These are phyloP conservation scores for Drosophila colorata DNA, from an alignment of 2,888 invertebrate species.

Conservation along the genomic window DNA sequence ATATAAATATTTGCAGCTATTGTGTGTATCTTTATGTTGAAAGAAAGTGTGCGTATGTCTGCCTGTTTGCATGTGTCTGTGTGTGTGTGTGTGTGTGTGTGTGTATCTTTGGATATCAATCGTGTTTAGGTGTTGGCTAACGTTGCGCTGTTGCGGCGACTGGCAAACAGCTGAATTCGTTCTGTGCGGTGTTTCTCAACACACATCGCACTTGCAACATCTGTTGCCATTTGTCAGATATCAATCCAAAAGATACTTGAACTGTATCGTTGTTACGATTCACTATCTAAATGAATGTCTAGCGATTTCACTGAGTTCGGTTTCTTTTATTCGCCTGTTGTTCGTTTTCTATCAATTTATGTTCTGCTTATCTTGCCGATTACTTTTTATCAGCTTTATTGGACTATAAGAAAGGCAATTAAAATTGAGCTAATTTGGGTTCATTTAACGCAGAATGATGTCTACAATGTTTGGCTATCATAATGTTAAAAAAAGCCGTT, in stretches of 20 bases:
- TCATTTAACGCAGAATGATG: no score
- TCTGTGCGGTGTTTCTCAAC: conserved; percentile 16
- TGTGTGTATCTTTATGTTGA: conserved; percentile 39
- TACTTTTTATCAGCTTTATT: background rate
- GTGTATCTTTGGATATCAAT: conserved; percentile 41
- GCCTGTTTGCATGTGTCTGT: background rate
- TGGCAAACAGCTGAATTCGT: conserved; percentile 31
- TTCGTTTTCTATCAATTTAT: no score
- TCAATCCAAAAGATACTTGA: no score
- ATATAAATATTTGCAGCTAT: conserved; percentile 6
- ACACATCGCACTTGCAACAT: background rate
- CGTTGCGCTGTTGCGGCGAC: conserved; percentile 12
- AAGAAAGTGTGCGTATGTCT: conserved; percentile 49
- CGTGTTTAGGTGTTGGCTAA: conserved; percentile 36
- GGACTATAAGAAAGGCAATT: no score
- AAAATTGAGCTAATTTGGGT: no score
- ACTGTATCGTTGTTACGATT: background rate
- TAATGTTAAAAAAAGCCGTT: no score
- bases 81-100: conserved; percentile 2
- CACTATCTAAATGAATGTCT: no score
- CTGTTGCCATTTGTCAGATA: background rate
- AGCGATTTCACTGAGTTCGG: background rate
- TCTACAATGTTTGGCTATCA: no score
- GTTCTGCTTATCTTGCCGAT: background rate
- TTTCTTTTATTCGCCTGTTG: no score